These are phyloP conservation scores for Pentamera pediparva DNA, from an alignment of 53 echinoderm and acorn worm species.

Conservation along the genomic window DNA sequence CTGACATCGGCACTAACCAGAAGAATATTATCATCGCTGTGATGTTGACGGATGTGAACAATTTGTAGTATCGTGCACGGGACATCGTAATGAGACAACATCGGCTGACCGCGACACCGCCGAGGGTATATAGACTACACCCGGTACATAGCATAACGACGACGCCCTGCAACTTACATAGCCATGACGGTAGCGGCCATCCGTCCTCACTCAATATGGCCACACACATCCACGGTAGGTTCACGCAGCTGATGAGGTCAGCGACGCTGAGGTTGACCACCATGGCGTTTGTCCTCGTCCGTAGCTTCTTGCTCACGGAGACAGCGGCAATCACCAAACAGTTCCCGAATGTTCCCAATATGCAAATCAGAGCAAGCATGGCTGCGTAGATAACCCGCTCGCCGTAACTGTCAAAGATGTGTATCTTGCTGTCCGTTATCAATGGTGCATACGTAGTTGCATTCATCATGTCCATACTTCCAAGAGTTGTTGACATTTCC, in stretches of 20 bases:
- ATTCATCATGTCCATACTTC: too few species aligned
- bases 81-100: constrained; percentile 73
- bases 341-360: constrained; percentile 39
- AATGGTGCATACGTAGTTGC: too few species aligned
- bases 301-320: constrained; percentile 19
- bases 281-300: constrained; percentile 43
- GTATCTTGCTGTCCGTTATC: too few species aligned
- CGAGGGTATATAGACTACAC: constrained; percentile 77
- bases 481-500: too few species aligned
- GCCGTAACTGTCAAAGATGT: constrained; percentile 45
- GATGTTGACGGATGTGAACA: constrained; percentile 51
- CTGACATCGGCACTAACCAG: constrained; percentile 62
- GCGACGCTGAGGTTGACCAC: constrained; percentile 47
- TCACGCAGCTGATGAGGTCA: constrained; percentile 36
- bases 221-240: constrained; percentile 31
- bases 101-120: constrained; percentile 72
- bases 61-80: constrained; percentile 47
- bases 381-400: constrained; percentile 57
- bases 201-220: constrained; percentile 34
- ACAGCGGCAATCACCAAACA: constrained; percentile 38
- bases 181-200: constrained; percentile 55
- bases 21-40: constrained; percentile 36
- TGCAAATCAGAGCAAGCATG: constrained; percentile 41
- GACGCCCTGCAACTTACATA: constrained; percentile 58
- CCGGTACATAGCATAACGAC: constrained; percentile 59